Evolutionary conservation across 2,797 vertebrate genomes (phyloP).

Genomic region (Smutsia temminckii): DNA sequence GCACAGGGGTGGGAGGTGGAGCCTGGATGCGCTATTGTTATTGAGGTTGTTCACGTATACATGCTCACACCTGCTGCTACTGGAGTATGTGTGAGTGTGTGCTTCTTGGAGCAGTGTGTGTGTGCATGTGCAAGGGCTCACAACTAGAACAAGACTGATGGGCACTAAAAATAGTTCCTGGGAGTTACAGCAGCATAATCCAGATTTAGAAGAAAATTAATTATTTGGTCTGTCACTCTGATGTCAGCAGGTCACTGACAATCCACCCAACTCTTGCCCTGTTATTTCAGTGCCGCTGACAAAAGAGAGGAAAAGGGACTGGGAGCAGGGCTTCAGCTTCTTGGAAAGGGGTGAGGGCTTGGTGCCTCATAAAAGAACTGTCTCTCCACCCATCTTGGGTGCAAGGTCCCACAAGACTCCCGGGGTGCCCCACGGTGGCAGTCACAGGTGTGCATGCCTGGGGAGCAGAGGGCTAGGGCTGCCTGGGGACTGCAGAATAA

Average conservation of each 20-base stretch:
- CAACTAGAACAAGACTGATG: conserved; percentile 49
- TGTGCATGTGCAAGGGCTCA: neutral
- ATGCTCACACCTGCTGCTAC: neutral
- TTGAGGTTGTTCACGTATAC: fast-evolving
- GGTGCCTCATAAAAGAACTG: neutral
- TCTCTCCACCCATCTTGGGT: neutral
- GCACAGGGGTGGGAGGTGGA: too few relatives aligned
- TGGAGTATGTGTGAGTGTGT: neutral
- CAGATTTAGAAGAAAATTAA: conserved; percentile 79
- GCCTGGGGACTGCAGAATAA: neutral
- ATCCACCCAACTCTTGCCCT: conserved; percentile 42
- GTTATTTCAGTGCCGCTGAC: neutral
- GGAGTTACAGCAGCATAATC: conserved; percentile 74
- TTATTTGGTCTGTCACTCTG: conserved; percentile 68
- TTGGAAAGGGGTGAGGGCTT: neutral
- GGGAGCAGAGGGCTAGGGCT: neutral
- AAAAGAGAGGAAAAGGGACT: neutral
- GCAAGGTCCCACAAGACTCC: neutral
- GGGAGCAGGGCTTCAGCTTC: neutral
- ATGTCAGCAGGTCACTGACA: conserved; percentile 73
- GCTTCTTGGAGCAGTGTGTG: neutral
- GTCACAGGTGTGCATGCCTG: neutral
- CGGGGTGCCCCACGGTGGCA: neutral
- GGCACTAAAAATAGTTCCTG: conserved; percentile 60
- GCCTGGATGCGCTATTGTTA: neutral